Conservation (phyloP, 1,140 invertebrate species). For the Telenomus remus region DNA sequence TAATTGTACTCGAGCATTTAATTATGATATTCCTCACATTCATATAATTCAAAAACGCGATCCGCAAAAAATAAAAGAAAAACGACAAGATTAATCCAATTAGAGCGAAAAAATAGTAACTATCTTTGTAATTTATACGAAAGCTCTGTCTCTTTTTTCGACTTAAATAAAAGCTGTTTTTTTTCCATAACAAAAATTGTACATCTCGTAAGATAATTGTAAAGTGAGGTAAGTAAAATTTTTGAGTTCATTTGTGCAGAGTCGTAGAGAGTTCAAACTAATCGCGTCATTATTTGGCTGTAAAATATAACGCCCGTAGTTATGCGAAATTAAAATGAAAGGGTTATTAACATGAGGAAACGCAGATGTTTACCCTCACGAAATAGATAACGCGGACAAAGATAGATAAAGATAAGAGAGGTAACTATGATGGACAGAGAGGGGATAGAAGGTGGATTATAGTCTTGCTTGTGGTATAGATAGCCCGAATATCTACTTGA, state of each 20-base stretch:
- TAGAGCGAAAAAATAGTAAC: too few species aligned
- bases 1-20: constrained; percentile 61
- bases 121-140: too few species aligned
- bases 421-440: constrained; percentile 6
- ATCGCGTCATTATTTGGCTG: too few species aligned
- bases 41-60: background rate
- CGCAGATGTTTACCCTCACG: constrained; percentile 47
- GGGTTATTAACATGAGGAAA: constrained; percentile 18
- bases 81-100: background rate
- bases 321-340: background rate
- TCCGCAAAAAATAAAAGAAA: background rate
- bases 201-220: too few species aligned
- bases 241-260: too few species aligned
- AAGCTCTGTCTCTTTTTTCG: too few species aligned
- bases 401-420: constrained; percentile 22
- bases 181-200: too few species aligned
- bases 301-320: too few species aligned
- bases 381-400: constrained; percentile 31
- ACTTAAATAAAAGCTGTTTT: too few species aligned
- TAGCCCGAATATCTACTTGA: constrained; percentile 65
- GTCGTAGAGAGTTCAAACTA: too few species aligned
- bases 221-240: too few species aligned
- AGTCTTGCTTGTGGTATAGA: constrained; percentile 63
- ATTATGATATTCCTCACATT: constrained; percentile 51
- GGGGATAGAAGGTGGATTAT: constrained; percentile 52